A percentile compares a stretch with the other conserved stretches of the same genome.
Conservation (phyloP, 2,888 invertebrate species). For the Andrena marginata region DNA sequence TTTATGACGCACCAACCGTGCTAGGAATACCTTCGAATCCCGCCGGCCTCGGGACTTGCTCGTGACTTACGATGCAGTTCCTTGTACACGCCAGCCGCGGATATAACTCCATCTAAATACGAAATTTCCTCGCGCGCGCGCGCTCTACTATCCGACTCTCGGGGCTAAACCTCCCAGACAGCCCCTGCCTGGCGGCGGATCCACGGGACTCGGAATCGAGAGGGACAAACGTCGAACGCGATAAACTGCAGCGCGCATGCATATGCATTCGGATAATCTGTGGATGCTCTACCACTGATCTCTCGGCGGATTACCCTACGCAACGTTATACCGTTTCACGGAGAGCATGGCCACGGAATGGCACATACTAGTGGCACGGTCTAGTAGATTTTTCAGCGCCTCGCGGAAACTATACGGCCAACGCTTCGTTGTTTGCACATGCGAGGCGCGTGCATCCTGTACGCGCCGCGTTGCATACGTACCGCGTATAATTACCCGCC, state of each 20-base stretch:
- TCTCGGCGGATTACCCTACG: background rate
- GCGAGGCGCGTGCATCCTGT: constrained; percentile 14
- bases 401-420: background rate
- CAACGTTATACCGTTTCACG: background rate
- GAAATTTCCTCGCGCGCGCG: background rate
- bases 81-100: background rate
- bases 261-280: constrained; percentile 33
- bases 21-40: constrained; percentile 11
- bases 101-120: background rate
- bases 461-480: constrained; percentile 8
- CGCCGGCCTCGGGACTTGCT: constrained; percentile 2
- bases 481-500: background rate
- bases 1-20: constrained; percentile 12
- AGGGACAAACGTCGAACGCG: background rate
- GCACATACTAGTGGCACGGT: background rate
- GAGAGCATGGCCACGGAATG: background rate
- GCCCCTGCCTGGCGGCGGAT: background rate
- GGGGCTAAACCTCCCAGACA: too few relatives aligned
- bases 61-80: constrained; percentile 11
- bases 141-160: too few relatives aligned
- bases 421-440: constrained; percentile 1
- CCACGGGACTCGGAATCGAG: background rate
- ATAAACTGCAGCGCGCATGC: constrained; percentile 6
- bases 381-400: background rate
- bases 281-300: background rate